Evolutionary conservation across 2,113 vertebrate genomes (phyloP), one percentile per base, ranked within the genome.

Genomic region (Labeo catla): DNA sequence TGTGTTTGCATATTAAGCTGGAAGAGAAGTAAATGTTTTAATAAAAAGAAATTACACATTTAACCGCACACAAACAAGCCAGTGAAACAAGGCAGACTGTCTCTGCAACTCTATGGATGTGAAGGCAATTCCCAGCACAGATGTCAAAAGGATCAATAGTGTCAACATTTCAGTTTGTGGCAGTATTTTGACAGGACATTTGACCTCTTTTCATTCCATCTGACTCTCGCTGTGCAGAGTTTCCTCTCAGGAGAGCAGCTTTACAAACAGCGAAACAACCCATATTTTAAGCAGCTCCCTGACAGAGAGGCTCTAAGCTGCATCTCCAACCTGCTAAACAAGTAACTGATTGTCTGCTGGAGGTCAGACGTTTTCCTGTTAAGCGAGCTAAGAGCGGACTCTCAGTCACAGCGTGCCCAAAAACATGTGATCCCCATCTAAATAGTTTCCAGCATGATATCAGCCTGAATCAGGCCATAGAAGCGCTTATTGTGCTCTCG

Each of bases 361-460:
- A 83, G 45, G 90, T 88, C 91, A 91, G 92, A 90, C 89, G 87
- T 92, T 85, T 91, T 92, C 91, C 89, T 79, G 77, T 91, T 93
- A 93, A 93, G 89, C 87, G 92, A 93, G 90, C 84, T 92, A 92
- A 94, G 92, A 93, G 88, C 89, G 90, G 92, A 94, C 89, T 92
- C 92, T 92, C 89, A 89, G 85, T 90, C 87, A 87, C 86, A 87
- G 91, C 70, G 50, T 90, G 91, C 86, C 87, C 86, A 89, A 86
- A 92, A 93, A 93, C 94, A 95, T 95, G 94, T 94, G 94, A 95
- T 94, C 91, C 87, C 78, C 91, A 90, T 93, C 91, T 88, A 92
- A 94, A 94, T 94, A 94, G 90, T 95, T 95, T 94, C 94, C 95
- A 94, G 91, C 92, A 92, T 95, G 94, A 95, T 94, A 94, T 94